These are phyloP conservation scores for Patagioenas fasciata DNA, from an alignment of 2,113 vertebrate genomes.

Conservation along the genomic window DNA sequence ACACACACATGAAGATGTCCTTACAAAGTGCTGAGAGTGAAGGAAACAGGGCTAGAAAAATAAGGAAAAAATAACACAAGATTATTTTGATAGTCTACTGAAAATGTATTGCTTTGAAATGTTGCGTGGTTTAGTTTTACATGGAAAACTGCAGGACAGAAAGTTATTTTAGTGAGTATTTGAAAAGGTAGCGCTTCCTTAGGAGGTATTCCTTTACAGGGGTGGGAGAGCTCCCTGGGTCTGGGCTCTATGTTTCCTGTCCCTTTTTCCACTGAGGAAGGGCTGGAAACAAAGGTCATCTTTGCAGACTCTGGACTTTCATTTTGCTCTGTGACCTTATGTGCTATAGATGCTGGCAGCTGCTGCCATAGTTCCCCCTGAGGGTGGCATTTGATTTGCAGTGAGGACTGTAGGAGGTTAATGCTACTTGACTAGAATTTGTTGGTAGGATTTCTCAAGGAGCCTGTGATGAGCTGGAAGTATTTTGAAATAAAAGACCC, in stretches of 20 bases:
- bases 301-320: background rate
- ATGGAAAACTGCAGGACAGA: background rate
- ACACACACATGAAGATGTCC: background rate
- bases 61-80: constrained; percentile 6
- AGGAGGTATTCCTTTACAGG: background rate
- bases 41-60: constrained; percentile 27
- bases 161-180: constrained; percentile 20
- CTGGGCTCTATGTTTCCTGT: background rate
- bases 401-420: background rate
- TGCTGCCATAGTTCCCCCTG: background rate
- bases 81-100: constrained; percentile 32
- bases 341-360: background rate
- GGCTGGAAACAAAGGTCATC: background rate
- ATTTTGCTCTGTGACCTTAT: background rate
- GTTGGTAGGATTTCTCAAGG: background rate
- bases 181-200: background rate
- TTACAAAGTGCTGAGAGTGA: constrained; percentile 35
- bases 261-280: background rate
- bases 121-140: constrained; percentile 41
- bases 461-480: background rate
- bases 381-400: background rate
- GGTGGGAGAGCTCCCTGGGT: background rate
- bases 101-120: constrained; percentile 24
- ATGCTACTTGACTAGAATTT: background rate
- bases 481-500: background rate